Evolutionary conservation across 2,888 invertebrate species (phyloP), one percentile per base, ranked within the genome.

Genomic region (Ophion slaviceki): DNA sequence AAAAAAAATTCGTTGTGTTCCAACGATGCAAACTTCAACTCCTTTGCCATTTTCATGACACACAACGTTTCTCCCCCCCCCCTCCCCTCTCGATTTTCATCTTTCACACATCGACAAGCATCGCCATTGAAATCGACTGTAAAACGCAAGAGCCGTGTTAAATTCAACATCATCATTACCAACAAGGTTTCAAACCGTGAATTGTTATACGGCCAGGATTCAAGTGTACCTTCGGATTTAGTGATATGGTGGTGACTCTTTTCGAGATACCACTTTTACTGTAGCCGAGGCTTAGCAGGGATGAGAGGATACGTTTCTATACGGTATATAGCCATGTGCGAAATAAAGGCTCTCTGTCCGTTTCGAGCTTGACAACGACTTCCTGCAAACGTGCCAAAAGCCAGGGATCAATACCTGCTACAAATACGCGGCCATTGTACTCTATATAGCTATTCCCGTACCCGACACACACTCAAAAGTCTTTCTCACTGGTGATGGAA

Each of bases 351-450:
- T 66, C 24, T 36, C 66, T 14, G 53, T 53, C 53, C 53, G 17
- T 53, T 17, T 53, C 61, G 67, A 40, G 57, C 76, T 80, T 72
- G 47, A 40, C 70, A 53, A 45, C 64, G 64, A 84, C 72, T 77
- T 82, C 77, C 79, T 81, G 81, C 85, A 74, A 82, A 82, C 85
- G 85, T 84, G 87, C 84, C 86, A 78, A 82, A 87, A 86, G 80
- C 86, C 78, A 80, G 79, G 84, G 86, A 87, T 87, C 87, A 87
- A 87, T 87, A 87, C 86, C 84, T 80, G 80, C 86, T 78, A 81
- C 86, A 79, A 80, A 87, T 86, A 86, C 82, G 64, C 85, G 70
- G 67, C 74, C 72, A 72, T 64, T n/a, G 57, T 79, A 68, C 64
- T 66, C 62, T 71, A 64, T 57, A 53, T 36, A 47, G 7, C 32